Evolutionary conservation across 23 tunicate species (phyloP).

Genomic region (Trididemnum clinides): DNA sequence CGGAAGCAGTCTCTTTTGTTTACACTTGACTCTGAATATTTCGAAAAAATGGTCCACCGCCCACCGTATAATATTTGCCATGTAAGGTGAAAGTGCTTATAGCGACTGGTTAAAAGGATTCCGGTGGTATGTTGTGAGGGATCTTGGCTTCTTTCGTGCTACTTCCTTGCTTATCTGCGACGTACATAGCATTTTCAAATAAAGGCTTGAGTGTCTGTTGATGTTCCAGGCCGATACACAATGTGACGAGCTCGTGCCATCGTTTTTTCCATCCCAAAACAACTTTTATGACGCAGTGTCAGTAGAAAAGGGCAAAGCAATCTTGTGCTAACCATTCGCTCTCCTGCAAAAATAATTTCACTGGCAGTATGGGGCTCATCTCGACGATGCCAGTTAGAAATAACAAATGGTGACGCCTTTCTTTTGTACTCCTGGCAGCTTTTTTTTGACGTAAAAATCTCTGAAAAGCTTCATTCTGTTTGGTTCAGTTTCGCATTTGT

Average conservation of each 20-base stretch:
- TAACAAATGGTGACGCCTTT: background rate
- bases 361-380: background rate
- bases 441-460: background rate
- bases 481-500: background rate
- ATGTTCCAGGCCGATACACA: too few species aligned
- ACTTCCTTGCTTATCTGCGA: background rate
- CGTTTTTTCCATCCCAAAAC: background rate
- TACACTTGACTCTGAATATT: background rate
- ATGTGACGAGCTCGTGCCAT: too few species aligned
- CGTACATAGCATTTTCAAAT: background rate
- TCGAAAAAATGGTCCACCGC: background rate
- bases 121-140: background rate
- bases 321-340: background rate
- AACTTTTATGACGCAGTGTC: background rate
- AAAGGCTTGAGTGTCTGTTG: too few species aligned
- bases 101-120: background rate
- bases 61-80: background rate
- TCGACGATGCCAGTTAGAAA: background rate
- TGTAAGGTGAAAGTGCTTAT: background rate
- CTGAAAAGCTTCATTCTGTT: background rate
- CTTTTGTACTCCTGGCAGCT: background rate
- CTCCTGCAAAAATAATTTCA: background rate
- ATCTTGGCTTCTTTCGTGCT: background rate
- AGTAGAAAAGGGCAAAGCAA: background rate
- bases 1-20: background rate